Conservation (phyloP, 2,888 invertebrate species). For the Scelioninae gen. 2 region DNA sequence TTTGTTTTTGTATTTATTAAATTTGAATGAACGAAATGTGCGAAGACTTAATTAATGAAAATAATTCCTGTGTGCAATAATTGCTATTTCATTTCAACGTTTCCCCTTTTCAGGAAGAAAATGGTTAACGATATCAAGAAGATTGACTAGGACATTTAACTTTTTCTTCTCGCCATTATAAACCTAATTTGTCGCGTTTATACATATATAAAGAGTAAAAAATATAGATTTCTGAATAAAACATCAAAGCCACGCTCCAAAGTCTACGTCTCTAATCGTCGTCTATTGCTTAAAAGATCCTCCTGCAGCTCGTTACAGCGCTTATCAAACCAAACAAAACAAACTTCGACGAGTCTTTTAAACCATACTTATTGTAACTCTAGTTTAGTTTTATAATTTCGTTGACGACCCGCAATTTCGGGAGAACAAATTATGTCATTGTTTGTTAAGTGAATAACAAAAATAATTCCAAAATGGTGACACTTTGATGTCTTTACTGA, state of each 20-base stretch:
- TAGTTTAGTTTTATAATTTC: too few relatives aligned
- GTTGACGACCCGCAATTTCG: not conserved
- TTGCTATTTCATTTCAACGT: conserved; percentile 18
- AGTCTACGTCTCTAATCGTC: conserved; percentile 40
- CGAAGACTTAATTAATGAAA: too few relatives aligned
- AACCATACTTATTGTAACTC: too few relatives aligned
- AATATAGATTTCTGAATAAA: conserved; percentile 58
- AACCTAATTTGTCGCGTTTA: conserved; percentile 54
- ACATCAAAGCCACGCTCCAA: conserved; percentile 49
- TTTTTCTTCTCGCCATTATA: conserved; percentile 46
- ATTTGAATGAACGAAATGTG: too few relatives aligned
- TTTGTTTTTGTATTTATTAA: too few relatives aligned
- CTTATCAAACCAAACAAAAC: conserved; percentile 26
- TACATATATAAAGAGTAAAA: conserved; percentile 56
- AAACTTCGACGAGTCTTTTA: conserved; percentile 1
- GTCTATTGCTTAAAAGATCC: conserved; percentile 31
- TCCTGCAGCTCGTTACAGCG: conserved; percentile 10
- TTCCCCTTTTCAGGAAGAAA: conserved; percentile 41
- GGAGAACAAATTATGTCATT: not conserved
- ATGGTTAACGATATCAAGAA: conserved; percentile 41
- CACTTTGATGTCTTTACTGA: conserved; percentile 25
- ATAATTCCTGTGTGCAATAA: conserved; percentile 23
- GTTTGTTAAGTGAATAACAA: not conserved
- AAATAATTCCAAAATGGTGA: conserved; percentile 1
- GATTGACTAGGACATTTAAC: conserved; percentile 53